Evolutionary conservation across 2,888 invertebrate species (phyloP).

Genomic region (Strigamia crassipes): DNA sequence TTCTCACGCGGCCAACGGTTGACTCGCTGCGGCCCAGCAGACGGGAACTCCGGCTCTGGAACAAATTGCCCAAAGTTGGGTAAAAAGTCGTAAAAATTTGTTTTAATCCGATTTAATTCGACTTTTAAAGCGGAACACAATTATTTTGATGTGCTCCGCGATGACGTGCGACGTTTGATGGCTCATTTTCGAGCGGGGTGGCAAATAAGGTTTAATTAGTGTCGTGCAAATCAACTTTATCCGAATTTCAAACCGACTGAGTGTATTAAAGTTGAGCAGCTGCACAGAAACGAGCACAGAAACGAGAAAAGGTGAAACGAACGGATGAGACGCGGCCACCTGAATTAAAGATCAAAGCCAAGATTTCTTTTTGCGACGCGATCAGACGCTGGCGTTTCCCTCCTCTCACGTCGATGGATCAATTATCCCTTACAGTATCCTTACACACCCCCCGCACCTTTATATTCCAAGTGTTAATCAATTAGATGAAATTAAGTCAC

Average conservation of each 20-base stretch:
- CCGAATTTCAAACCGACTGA: not conserved
- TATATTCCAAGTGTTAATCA: not conserved
- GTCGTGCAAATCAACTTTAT: not conserved
- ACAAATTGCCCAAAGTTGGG: not conserved
- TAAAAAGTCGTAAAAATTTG: not conserved
- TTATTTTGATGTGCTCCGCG: not conserved
- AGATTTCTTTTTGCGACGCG: constrained; percentile 32
- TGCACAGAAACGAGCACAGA: not conserved
- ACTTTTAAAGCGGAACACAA: constrained; percentile 8
- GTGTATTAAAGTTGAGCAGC: constrained; percentile 11
- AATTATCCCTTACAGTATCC: constrained; percentile 15
- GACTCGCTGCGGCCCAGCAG: too few relatives aligned
- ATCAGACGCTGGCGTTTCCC: constrained; percentile 23
- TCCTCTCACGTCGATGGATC: constrained; percentile 10
- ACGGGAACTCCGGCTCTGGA: not conserved
- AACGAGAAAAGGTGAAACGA: not conserved
- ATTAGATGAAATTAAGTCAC: not conserved
- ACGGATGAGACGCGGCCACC: constrained; percentile 31
- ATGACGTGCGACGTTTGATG: not conserved
- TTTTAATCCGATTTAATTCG: not conserved
- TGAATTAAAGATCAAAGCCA: constrained; percentile 39
- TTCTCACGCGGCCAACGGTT: too few relatives aligned
- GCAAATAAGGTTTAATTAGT: constrained; percentile 9
- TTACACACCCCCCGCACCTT: too few relatives aligned
- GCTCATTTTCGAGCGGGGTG: not conserved